phyloP scores from a whole-genome alignment of 2,888 invertebrate species.

The Habroteleia sp. region DNA sequence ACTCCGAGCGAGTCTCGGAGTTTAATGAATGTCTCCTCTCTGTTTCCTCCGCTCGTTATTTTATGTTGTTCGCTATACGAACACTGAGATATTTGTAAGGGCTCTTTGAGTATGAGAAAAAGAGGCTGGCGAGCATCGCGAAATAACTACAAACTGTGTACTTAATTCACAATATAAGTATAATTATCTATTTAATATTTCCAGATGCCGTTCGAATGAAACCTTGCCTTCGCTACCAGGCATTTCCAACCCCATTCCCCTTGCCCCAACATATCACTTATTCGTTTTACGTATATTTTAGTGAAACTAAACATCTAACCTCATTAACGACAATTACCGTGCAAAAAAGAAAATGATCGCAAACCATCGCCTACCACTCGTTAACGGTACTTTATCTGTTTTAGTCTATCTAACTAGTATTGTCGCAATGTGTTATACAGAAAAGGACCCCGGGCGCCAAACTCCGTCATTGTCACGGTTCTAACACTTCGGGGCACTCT shows the following conservation, averaged over 20 bases:
- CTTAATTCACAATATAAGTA: slow-evolving; percentile 26
- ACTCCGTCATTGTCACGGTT: slow-evolving; percentile 71
- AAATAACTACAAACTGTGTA: slow-evolving; percentile 37
- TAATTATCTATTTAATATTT: slow-evolving; percentile 44
- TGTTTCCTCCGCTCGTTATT: slow-evolving; percentile 55
- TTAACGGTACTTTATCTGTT: slow-evolving; percentile 43
- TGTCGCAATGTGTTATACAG: slow-evolving; percentile 39
- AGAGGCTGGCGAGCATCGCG: slow-evolving; percentile 3
- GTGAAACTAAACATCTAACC: slow-evolving; percentile 13
- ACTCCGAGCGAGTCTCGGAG: slow-evolving; percentile 34
- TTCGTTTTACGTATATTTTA: no score
- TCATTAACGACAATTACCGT: slow-evolving; percentile 40
- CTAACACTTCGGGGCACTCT: slow-evolving; percentile 66
- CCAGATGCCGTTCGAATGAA: slow-evolving; percentile 1
- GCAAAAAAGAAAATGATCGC: slow-evolving; percentile 22
- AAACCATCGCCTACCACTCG: no score
- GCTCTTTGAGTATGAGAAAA: slow-evolving; percentile 35
- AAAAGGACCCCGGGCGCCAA: slow-evolving; percentile 64
- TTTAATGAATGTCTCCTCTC: slow-evolving; percentile 60
- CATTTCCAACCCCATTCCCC: no score
- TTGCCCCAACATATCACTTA: no score
- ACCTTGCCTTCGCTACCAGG: slow-evolving; percentile 3
- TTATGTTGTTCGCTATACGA: slow-evolving; percentile 40
- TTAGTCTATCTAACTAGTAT: slow-evolving; percentile 25
- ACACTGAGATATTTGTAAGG: slow-evolving; percentile 45